Evolutionary conservation across 1,140 invertebrate species (phyloP).

Genomic region (Pinna nobilis): DNA sequence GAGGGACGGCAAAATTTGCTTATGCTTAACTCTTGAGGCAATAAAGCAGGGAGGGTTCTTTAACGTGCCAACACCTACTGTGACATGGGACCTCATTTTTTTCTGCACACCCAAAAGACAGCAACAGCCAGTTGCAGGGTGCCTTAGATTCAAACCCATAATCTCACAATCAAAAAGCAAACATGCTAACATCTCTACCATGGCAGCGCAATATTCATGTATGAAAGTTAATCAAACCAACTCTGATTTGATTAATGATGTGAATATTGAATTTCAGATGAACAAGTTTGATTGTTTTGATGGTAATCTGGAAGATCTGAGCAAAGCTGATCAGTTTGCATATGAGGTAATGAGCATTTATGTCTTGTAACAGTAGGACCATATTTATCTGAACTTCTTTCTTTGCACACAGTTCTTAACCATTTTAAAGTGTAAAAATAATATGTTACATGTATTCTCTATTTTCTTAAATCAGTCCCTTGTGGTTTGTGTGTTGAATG

Average conservation of each 20-base stretch:
- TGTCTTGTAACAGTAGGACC: neutral
- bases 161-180: neutral
- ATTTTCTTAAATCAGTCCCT: too few species aligned
- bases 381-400: neutral
- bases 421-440: neutral
- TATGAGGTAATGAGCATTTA: conserved; percentile 65
- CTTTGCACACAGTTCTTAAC: neutral
- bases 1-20: too few species aligned
- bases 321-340: conserved; percentile 70
- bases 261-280: conserved; percentile 57
- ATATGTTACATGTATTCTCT: too few species aligned
- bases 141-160: too few species aligned
- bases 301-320: conserved; percentile 66
- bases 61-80: too few species aligned
- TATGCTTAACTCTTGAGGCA: too few species aligned
- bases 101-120: too few species aligned
- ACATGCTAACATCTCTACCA: neutral
- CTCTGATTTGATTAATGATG: neutral
- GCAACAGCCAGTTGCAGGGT: too few species aligned
- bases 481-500: too few species aligned
- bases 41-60: too few species aligned
- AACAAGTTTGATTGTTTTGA: conserved; percentile 64
- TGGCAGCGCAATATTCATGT: neutral
- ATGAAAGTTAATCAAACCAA: neutral
- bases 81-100: too few species aligned